Evolutionary conservation across 2,797 vertebrate genomes (phyloP).

Genomic region (Syngnathus acus): DNA sequence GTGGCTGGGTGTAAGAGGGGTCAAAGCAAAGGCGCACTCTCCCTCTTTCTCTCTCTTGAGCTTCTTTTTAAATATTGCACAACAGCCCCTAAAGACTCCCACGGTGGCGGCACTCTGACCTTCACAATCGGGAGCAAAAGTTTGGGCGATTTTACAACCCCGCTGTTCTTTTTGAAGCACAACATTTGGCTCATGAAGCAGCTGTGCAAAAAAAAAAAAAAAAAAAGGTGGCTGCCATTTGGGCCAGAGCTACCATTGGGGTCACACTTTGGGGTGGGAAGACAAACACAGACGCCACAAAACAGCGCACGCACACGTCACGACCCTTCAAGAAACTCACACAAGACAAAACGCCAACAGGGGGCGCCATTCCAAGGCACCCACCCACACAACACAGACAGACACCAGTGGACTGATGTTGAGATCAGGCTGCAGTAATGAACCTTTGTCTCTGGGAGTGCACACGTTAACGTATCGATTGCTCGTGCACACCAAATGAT

Average conservation of each 20-base stretch:
- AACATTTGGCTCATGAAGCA: background rate
- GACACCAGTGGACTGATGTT: constrained; percentile 37
- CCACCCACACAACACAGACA: constrained; percentile 8
- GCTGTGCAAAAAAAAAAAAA: background rate
- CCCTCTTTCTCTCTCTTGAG: constrained; percentile 66
- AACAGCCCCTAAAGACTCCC: background rate
- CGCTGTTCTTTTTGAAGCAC: background rate
- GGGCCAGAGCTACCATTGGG: background rate
- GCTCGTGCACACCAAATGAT: too few relatives aligned
- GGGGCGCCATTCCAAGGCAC: constrained; percentile 7
- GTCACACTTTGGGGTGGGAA: background rate
- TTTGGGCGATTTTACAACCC: background rate
- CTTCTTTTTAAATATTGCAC: constrained; percentile 51
- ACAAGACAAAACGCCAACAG: background rate
- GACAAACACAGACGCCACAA: constrained; percentile 11
- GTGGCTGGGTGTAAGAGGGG: constrained; percentile 40
- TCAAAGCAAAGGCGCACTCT: constrained; percentile 66
- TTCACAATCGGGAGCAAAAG: background rate
- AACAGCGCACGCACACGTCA: constrained; percentile 59
- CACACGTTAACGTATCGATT: constrained; percentile 15
- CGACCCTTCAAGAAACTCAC: background rate
- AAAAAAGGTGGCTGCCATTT: background rate
- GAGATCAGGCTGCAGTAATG: constrained; percentile 77
- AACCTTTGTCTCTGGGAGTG: constrained; percentile 73
- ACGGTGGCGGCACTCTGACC: background rate